A percentile compares a stretch with the other conserved stretches of the same genome.
Conservation (phyloP, 2,113 vertebrate species). For the Camarhynchus parvulus region DNA sequence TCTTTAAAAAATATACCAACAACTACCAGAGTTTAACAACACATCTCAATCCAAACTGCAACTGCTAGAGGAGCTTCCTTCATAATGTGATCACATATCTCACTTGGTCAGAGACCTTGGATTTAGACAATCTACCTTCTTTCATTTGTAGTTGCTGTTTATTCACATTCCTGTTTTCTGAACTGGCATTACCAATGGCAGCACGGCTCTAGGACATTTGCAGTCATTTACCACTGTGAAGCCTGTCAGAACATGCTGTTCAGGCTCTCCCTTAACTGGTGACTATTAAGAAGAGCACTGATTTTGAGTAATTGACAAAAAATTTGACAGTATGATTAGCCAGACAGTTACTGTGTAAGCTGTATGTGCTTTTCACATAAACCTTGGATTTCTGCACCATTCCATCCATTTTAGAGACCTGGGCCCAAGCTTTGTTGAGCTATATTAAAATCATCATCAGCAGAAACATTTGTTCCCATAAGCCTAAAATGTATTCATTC, state of each 20-base stretch:
- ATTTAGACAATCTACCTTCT: background rate
- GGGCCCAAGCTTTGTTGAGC: background rate
- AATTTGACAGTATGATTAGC: background rate
- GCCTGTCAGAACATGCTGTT: background rate
- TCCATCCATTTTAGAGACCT: background rate
- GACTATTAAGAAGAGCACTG: background rate
- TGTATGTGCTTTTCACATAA: background rate
- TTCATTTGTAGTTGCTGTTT: background rate
- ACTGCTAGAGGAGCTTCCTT: background rate
- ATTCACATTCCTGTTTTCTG: background rate
- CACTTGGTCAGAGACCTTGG: background rate
- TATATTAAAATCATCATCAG: background rate
- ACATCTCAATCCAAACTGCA: background rate
- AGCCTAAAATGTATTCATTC: background rate
- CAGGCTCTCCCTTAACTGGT: background rate
- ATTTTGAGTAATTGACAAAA: background rate
- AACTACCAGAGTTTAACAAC: background rate
- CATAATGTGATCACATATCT: background rate
- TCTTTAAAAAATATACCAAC: background rate
- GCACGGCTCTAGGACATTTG: background rate
- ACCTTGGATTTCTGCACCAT: background rate
- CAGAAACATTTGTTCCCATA: background rate
- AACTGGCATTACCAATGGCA: background rate
- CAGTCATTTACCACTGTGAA: background rate
- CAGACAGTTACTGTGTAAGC: background rate